phyloP scores from a whole-genome alignment of 2,888 invertebrate genomes.

The Pheosia tremula region DNA sequence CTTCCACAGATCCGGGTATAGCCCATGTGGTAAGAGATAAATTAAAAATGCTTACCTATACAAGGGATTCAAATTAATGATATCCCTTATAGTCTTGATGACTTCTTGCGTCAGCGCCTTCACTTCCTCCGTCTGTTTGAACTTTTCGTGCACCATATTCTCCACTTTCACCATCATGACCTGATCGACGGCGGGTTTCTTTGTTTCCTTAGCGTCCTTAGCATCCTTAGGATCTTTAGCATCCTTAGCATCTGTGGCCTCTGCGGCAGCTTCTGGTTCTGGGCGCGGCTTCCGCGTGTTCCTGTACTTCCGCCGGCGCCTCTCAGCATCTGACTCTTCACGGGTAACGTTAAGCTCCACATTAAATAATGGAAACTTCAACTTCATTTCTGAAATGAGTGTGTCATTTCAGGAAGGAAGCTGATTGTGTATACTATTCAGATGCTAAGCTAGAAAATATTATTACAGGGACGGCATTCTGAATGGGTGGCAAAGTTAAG shows the following conservation, averaged over 20 bases:
- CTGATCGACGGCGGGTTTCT: constrained; percentile 60
- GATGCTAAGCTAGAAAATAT: too few relatives aligned
- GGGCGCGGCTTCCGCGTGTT: constrained; percentile 55
- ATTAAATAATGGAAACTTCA: constrained; percentile 93
- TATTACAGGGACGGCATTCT: too few relatives aligned
- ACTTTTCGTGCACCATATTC: constrained; percentile 95
- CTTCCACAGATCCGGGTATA: too few relatives aligned
- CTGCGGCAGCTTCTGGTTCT: constrained; percentile 23
- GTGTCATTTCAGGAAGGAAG: constrained; percentile 76
- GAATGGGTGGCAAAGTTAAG: too few relatives aligned
- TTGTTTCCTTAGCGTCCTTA: constrained; percentile 45
- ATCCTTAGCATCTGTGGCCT: constrained; percentile 23
- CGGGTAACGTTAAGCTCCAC: constrained; percentile 91
- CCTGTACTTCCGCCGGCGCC: constrained; percentile 80
- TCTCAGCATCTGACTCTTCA: constrained; percentile 88
- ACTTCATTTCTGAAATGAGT: constrained; percentile 87
- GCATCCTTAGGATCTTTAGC: constrained; percentile 52
- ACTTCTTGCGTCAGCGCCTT: constrained; percentile 98
- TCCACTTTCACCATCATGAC: constrained; percentile 97
- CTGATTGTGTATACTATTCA: constrained; percentile 15
- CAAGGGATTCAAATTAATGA: constrained; percentile 98
- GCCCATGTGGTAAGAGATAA: neutral
- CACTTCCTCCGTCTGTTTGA: constrained; percentile 96
- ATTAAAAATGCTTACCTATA: constrained; percentile 84
- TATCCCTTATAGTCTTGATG: constrained; percentile 98